These are phyloP conservation scores for Moxostoma hubbsi DNA, from an alignment of 2,797 vertebrate genomes.

Conservation along the genomic window DNA sequence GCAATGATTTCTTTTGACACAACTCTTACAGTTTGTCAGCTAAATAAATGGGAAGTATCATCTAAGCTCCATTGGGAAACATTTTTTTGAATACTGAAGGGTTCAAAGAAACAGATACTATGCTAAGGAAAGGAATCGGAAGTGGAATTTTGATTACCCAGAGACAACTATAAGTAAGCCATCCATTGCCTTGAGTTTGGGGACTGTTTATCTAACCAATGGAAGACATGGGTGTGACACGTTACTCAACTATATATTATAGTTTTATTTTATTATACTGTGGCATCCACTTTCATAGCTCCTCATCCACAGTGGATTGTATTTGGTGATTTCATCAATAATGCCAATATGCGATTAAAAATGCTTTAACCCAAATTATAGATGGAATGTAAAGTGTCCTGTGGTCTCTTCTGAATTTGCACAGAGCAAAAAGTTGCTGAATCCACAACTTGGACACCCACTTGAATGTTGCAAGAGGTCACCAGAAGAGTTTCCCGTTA, in stretches of 20 bases:
- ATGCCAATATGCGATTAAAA: background rate
- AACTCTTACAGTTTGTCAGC: slow-evolving; percentile 10
- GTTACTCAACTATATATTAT: too few species aligned
- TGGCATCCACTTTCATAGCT: background rate
- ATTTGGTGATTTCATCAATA: background rate
- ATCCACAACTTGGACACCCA: slow-evolving; percentile 28
- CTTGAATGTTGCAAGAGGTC: slow-evolving; percentile 37
- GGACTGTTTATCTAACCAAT: too few species aligned
- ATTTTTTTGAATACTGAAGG: background rate
- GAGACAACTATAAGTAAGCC: too few species aligned
- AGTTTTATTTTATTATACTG: background rate
- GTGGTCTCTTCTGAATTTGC: background rate
- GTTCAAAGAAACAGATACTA: background rate
- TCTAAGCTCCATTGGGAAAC: slow-evolving; percentile 1
- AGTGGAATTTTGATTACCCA: background rate
- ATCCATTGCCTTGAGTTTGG: too few species aligned
- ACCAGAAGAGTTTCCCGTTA: slow-evolving; percentile 40
- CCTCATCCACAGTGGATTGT: background rate
- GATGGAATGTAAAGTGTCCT: background rate
- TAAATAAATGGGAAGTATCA: slow-evolving; percentile 25
- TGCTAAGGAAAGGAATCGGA: background rate
- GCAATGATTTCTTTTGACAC: slow-evolving; percentile 41
- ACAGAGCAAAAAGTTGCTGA: slow-evolving; percentile 14
- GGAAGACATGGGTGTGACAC: too few species aligned
- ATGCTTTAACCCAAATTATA: background rate